Percentiles rank a stretch among this genome's conserved stretches.
Evolutionary conservation across 2,888 invertebrate genomes (phyloP).

Genomic region (Andrena bucephala): DNA sequence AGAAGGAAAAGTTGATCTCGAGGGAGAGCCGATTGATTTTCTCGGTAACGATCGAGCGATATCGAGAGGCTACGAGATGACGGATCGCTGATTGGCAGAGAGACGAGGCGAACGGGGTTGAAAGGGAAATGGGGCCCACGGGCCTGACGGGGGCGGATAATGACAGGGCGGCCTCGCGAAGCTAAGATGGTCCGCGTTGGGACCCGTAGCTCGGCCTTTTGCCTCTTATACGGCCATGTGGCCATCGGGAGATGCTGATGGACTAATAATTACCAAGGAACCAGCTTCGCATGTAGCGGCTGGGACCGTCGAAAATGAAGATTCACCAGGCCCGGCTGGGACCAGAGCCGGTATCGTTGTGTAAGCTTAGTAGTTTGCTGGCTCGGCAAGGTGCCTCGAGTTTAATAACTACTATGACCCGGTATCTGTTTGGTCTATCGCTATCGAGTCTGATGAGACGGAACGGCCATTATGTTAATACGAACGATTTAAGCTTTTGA

Average conservation of each 20-base stretch:
- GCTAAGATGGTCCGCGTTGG: constrained; percentile 75
- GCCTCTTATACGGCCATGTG: constrained; percentile 80
- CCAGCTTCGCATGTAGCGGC: constrained; percentile 71
- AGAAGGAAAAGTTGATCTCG: constrained; percentile 20
- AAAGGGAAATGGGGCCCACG: constrained; percentile 82
- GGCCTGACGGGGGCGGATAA: constrained; percentile 83
- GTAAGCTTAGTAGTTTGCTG: constrained; percentile 25
- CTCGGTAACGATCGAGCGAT: constrained; percentile 65
- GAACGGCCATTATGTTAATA: constrained; percentile 28
- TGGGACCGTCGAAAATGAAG: constrained; percentile 76
- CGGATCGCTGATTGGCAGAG: constrained; percentile 84
- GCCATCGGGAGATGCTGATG: constrained; percentile 82
- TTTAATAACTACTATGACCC: constrained; percentile 48
- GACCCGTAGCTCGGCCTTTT: constrained; percentile 67
- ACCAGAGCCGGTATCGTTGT: constrained; percentile 51
- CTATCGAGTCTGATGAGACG: constrained; percentile 20
- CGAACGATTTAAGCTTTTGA: constrained; percentile 10
- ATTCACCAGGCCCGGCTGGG: constrained; percentile 71
- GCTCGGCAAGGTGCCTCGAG: constrained; percentile 22
- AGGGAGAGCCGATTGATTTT: constrained; percentile 50
- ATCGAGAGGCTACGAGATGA: constrained; percentile 80
- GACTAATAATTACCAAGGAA: constrained; percentile 82
- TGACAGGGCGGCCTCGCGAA: constrained; percentile 82
- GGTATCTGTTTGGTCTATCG: constrained; percentile 49
- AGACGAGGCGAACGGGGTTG: constrained; percentile 78